Conservation (phyloP, 2,113 vertebrate species). For the Pelvicachromis taeniatus region DNA sequence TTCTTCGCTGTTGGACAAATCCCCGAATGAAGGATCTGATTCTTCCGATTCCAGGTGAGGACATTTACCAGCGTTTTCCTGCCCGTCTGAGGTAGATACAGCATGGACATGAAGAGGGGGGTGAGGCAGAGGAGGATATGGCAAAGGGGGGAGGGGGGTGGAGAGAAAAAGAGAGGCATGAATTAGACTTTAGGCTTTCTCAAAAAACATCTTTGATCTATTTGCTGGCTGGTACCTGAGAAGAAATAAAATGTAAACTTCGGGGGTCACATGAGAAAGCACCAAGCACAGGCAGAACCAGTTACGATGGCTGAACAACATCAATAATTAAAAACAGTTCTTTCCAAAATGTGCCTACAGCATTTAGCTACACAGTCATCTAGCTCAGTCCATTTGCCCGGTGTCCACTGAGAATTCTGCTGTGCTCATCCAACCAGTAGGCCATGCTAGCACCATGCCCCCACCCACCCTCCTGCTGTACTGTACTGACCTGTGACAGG, state of each 20-base stretch:
- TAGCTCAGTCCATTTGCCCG: constrained; percentile 25
- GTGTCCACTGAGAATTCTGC: constrained; percentile 20
- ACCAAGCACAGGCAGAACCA: not conserved
- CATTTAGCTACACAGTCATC: constrained; percentile 4
- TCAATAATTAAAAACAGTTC: not conserved
- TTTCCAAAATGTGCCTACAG: not conserved
- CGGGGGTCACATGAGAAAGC: not conserved
- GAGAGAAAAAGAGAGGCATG: not conserved
- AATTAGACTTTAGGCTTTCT: not conserved
- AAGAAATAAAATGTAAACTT: not conserved
- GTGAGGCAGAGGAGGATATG: not conserved
- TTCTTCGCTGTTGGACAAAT: constrained; percentile 89
- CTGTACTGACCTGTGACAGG: constrained; percentile 76
- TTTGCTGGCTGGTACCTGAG: constrained; percentile 23
- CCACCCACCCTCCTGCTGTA: constrained; percentile 56
- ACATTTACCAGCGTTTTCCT: constrained; percentile 88
- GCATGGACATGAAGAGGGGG: not conserved
- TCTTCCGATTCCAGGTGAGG: constrained; percentile 95
- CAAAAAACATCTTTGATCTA: not conserved
- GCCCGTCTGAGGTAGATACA: constrained; percentile 67
- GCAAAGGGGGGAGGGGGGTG: not conserved
- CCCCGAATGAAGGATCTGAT: constrained; percentile 88
- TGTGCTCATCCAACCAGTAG: constrained; percentile 26
- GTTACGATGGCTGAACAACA: not conserved
- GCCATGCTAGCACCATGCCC: constrained; percentile 21